Percentiles rank a stretch among this genome's conserved stretches.
Evolutionary conservation across 1,140 invertebrate species (phyloP).

Genomic region (Antheraea pernyi): DNA sequence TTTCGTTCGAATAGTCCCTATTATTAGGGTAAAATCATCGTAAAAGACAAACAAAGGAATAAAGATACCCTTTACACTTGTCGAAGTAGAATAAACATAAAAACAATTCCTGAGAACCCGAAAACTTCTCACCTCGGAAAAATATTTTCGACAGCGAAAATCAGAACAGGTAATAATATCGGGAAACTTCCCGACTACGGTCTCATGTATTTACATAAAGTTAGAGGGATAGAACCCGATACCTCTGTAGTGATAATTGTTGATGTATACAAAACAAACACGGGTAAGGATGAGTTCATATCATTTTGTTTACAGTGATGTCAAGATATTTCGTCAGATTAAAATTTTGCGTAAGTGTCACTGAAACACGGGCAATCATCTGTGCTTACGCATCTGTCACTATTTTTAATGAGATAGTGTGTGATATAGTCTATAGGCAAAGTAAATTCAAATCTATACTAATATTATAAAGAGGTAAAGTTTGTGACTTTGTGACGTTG

Average conservation of each 20-base stretch:
- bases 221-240: not conserved
- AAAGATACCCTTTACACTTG: not conserved
- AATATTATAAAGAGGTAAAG: too few relatives aligned
- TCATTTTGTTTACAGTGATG: not conserved
- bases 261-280: not conserved
- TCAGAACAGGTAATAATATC: not conserved
- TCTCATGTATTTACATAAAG: not conserved
- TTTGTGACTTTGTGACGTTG: too few relatives aligned
- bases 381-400: too few relatives aligned
- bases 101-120: not conserved
- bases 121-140: not conserved
- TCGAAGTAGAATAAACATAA: not conserved
- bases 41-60: not conserved
- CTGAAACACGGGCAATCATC: too few relatives aligned
- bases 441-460: too few relatives aligned
- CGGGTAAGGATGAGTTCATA: not conserved
- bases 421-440: too few relatives aligned
- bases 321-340: too few relatives aligned
- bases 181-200: not conserved
- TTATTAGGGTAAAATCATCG: not conserved
- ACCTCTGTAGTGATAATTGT: not conserved
- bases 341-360: too few relatives aligned
- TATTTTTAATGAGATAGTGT: too few relatives aligned
- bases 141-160: not conserved
- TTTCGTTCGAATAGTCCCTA: not conserved